Percentiles rank a stretch among this genome's conserved stretches.
Evolutionary conservation across 2,797 vertebrate species (phyloP).

Genomic region (Melopsittacus undulatus): DNA sequence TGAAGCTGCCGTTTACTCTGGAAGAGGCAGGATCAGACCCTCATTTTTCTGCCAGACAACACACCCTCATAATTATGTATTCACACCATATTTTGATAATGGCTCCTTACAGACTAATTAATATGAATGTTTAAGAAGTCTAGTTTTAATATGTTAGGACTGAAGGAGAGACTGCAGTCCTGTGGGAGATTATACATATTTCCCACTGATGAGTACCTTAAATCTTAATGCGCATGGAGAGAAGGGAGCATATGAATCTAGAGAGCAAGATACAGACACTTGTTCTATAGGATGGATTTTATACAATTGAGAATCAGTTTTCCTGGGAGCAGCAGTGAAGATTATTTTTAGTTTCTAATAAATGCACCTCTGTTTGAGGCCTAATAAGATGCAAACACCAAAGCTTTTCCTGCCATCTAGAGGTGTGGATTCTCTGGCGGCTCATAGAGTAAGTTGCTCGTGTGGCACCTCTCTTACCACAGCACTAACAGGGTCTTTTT

Average conservation of each 20-base stretch:
- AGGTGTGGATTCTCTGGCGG: constrained; percentile 42
- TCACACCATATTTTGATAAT: constrained; percentile 61
- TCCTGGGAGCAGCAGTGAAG: background rate
- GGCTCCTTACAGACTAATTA: constrained; percentile 65
- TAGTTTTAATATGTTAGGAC: constrained; percentile 45
- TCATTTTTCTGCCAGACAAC: constrained; percentile 47
- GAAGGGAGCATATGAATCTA: background rate
- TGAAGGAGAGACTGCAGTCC: constrained; percentile 35
- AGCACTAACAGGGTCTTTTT: background rate
- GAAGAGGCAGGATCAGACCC: constrained; percentile 29
- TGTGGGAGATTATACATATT: constrained; percentile 30
- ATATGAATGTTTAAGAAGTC: constrained; percentile 56
- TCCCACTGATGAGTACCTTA: constrained; percentile 50
- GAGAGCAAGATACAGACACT: background rate
- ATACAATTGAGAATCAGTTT: constrained; percentile 25
- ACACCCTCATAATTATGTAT: constrained; percentile 51
- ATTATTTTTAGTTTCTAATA: constrained; percentile 26
- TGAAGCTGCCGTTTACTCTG: background rate
- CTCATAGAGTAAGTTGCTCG: background rate
- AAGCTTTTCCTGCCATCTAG: constrained; percentile 11
- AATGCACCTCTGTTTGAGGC: constrained; percentile 13
- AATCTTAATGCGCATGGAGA: background rate
- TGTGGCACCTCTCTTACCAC: background rate
- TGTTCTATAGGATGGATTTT: background rate
- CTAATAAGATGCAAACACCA: background rate